Evolutionary conservation across 2,113 vertebrate species (phyloP).

Genomic region (Pungitius pungitius): DNA sequence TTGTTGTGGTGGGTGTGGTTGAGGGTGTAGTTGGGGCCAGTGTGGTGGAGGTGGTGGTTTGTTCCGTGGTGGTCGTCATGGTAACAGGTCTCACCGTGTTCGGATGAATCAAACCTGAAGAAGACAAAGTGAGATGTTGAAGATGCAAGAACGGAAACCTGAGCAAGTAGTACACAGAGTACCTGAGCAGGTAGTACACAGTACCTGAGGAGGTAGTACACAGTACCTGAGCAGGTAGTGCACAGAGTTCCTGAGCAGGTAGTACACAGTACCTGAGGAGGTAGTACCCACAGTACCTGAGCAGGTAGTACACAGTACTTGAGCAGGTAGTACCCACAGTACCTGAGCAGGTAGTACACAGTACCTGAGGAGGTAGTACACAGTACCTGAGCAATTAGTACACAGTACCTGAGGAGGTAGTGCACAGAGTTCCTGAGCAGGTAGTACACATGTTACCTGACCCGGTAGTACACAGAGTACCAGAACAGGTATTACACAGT

Average conservation of each 20-base stretch:
- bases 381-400: not conserved
- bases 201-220: not conserved
- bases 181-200: not conserved
- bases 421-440: not conserved
- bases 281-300: not conserved
- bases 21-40: conserved; percentile 1
- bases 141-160: not conserved
- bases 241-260: not conserved
- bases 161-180: not conserved
- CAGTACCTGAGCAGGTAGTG: not conserved
- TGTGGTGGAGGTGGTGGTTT: conserved; percentile 26
- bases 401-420: not conserved
- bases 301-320: not conserved
- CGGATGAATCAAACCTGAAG: conserved; percentile 74
- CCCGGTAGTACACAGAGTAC: not conserved
- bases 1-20: conserved; percentile 12
- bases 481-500: not conserved
- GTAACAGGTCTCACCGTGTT: conserved; percentile 46
- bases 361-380: not conserved
- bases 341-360: not conserved
- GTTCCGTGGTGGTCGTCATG: not conserved
- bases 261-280: not conserved
- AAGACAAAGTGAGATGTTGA: not conserved
- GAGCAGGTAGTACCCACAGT: not conserved
- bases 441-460: not conserved